Evolutionary conservation across 2,797 vertebrate species (phyloP), one percentile per base, ranked within the genome.

Genomic region (Onychomys arenicola): DNA sequence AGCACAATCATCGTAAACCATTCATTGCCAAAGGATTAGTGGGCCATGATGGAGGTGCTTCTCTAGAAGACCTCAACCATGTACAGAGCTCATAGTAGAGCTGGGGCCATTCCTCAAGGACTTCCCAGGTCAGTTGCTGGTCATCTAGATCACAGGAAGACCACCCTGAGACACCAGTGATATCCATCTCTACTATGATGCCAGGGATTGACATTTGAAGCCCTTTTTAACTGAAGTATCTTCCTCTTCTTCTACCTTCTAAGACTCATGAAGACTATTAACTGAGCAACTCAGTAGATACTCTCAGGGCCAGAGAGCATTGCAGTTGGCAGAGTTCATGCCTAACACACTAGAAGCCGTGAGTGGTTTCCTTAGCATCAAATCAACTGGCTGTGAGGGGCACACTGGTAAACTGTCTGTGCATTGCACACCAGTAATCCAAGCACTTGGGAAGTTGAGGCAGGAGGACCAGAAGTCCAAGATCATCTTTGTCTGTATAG

Each of bases 151-250:
- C 82, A 32, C 37, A 34, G 21, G 43, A 9, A 2, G 0, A 17
- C 37, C 21, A 12, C 19, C 0, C 6, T 0, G 29, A 52, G 43
- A n/a, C 4, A 2, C 2, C 0, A 0, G 2, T 4, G 13, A 9
- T 10, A 27, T 32, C 6, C 19, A 23, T 10, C 19, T 78, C 52
- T 10, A 9, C 49, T 29, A n/a, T 80, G 6, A 13, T 3, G 21
- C 46, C 27, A 21, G 59, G 2, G 52, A n/a, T 4, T 21, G 10
- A n/a, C 25, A 25, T 85, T 25, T 6, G 2, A 4, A 13, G 1
- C 49, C 61, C 25, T 8, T 14, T 76, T 34, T 27, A 1, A 3
- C 1, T 11, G 19, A 34, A 63, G 27, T 5, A 23, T 32, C 25
- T 16, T 27, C n/a, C 6, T 57, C 21, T 7, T 81, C 21, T 3